These are phyloP conservation scores for Brachionus koreanus DNA, from an alignment of 1,140 invertebrate species.

Conservation along the genomic window DNA sequence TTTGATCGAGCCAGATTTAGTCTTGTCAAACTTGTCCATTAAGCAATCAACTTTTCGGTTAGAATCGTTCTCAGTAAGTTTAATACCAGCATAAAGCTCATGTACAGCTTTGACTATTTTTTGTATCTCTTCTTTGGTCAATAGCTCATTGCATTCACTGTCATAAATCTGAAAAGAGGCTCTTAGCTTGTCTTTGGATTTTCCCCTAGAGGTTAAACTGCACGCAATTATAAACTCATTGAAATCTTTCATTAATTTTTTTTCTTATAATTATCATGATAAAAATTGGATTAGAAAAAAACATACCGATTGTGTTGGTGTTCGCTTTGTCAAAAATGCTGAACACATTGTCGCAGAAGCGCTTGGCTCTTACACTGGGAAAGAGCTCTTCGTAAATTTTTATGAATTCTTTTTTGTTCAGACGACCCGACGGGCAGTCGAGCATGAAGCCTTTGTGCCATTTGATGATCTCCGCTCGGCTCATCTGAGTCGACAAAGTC, in stretches of 20 bases:
- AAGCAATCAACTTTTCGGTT: background rate
- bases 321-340: slow-evolving; percentile 4
- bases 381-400: slow-evolving; percentile 38
- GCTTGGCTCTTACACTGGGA: background rate
- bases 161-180: background rate
- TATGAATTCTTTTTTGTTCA: slow-evolving; percentile 11
- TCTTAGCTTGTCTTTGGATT: background rate
- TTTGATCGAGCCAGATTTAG: background rate
- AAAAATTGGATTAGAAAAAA: background rate
- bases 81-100: slow-evolving; percentile 13
- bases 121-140: slow-evolving; percentile 25
- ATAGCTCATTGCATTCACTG: background rate
- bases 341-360: slow-evolving; percentile 18
- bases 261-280: background rate
- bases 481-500: background rate
- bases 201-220: slow-evolving; percentile 28
- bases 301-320: background rate
- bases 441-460: slow-evolving; percentile 39
- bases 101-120: slow-evolving; percentile 37
- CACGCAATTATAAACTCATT: slow-evolving; percentile 37
- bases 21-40: background rate
- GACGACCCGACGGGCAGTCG: slow-evolving; percentile 25
- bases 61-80: background rate
- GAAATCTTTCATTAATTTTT: background rate
- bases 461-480: background rate